Conservation (phyloP, 2,888 invertebrate species). For the Athalia cordata region DNA sequence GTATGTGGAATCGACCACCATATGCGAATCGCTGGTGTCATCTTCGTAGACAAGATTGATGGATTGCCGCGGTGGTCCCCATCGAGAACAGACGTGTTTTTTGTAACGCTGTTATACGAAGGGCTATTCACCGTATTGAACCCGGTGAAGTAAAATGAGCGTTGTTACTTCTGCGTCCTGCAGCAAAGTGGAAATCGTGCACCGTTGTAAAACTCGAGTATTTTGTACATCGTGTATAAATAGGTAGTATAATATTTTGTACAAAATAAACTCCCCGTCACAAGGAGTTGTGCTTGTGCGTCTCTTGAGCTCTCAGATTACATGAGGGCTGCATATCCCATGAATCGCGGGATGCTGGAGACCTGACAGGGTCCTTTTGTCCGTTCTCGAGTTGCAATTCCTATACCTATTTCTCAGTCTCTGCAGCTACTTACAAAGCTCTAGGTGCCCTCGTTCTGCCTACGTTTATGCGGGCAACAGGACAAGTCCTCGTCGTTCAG, state of each 20-base stretch:
- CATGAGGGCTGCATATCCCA: slow-evolving; percentile 37
- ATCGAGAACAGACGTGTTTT: neutral
- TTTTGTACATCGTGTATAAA: neutral
- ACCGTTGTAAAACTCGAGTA: slow-evolving; percentile 5
- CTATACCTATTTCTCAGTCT: slow-evolving; percentile 20
- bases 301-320: slow-evolving; percentile 31
- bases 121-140: slow-evolving; percentile 29
- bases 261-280: slow-evolving; percentile 14
- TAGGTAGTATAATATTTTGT: slow-evolving; percentile 29
- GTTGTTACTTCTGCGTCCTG: slow-evolving; percentile 28
- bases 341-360: slow-evolving; percentile 26
- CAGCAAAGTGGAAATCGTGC: slow-evolving; percentile 30
- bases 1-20: too few species aligned
- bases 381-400: slow-evolving; percentile 44
- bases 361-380: slow-evolving; percentile 39
- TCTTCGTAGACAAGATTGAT: neutral
- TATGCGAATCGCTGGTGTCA: slow-evolving; percentile 1
- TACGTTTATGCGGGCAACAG: slow-evolving; percentile 22
- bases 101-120: neutral
- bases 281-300: slow-evolving; percentile 1
- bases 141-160: slow-evolving; percentile 6
- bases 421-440: neutral
- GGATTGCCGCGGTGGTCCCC: neutral
- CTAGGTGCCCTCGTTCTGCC: neutral
- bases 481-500: slow-evolving; percentile 26